phyloP scores from a whole-genome alignment of 2,888 invertebrate species.

The Drosophila kokeensis region DNA sequence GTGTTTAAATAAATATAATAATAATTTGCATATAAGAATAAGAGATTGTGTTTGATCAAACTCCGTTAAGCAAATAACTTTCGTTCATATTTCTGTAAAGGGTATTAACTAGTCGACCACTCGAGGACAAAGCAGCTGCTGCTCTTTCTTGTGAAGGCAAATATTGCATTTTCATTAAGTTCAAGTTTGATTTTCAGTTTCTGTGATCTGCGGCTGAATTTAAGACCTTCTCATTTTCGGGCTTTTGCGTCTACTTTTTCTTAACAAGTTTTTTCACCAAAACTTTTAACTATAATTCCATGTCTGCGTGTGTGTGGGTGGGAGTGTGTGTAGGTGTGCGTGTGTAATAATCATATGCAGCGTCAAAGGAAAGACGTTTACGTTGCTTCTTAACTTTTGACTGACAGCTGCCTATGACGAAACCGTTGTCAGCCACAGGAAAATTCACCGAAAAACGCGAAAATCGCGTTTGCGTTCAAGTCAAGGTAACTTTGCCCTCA shows the following conservation, averaged over 20 bases:
- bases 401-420: slow-evolving; percentile 54
- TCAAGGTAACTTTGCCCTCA: slow-evolving; percentile 21
- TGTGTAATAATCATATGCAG: slow-evolving; percentile 50
- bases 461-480: slow-evolving; percentile 39
- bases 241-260: slow-evolving; percentile 39
- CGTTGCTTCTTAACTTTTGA: slow-evolving; percentile 42
- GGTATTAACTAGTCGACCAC: slow-evolving; percentile 20
- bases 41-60: not conserved
- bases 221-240: slow-evolving; percentile 21
- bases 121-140: slow-evolving; percentile 4
- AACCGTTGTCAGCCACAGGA: slow-evolving; percentile 52
- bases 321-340: not conserved
- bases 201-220: slow-evolving; percentile 46
- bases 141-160: slow-evolving; percentile 38
- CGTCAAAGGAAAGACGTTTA: slow-evolving; percentile 30
- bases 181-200: slow-evolving; percentile 64
- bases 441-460: slow-evolving; percentile 6
- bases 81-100: not conserved
- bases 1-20: not conserved
- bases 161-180: slow-evolving; percentile 67
- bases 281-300: slow-evolving; percentile 47
- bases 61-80: accelerated
- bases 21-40: not conserved
- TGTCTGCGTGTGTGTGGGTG: slow-evolving; percentile 1
- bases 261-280: slow-evolving; percentile 57